Percentiles rank a stretch among this genome's conserved stretches.
Evolutionary conservation across 2,797 vertebrate species (phyloP).

Genomic region (Lateolabrax maculatus): DNA sequence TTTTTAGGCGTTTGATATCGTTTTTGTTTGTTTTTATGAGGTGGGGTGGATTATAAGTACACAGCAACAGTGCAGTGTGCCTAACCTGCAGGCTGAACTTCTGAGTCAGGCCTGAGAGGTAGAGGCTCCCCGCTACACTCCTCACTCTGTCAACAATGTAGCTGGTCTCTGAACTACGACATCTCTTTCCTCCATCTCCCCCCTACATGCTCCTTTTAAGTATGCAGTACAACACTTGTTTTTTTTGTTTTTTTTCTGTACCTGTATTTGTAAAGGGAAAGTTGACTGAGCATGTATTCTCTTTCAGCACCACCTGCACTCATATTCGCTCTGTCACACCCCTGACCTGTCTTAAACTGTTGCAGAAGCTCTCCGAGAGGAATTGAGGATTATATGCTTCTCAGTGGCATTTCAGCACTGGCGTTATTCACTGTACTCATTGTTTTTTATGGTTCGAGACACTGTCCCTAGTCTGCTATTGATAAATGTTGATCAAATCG

Average conservation of each 20-base stretch:
- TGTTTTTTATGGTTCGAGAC: neutral
- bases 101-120: slow-evolving; percentile 38
- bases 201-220: slow-evolving; percentile 13
- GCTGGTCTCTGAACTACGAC: slow-evolving; percentile 38
- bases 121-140: slow-evolving; percentile 28
- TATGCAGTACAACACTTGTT: slow-evolving; percentile 21
- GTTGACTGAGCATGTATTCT: slow-evolving; percentile 51
- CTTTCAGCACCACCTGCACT: slow-evolving; percentile 35
- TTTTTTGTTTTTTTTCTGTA: slow-evolving; percentile 28
- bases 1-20: slow-evolving; percentile 22
- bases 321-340: slow-evolving; percentile 32
- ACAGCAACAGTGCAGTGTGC: slow-evolving; percentile 19
- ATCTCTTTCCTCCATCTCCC: slow-evolving; percentile 20
- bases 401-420: slow-evolving; percentile 41
- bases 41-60: slow-evolving; percentile 22
- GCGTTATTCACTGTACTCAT: slow-evolving; percentile 2
- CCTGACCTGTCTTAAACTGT: slow-evolving; percentile 34
- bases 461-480: neutral
- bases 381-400: slow-evolving; percentile 44
- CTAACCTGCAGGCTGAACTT: slow-evolving; percentile 47
- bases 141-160: slow-evolving; percentile 38
- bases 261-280: slow-evolving; percentile 42
- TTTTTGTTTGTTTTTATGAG: slow-evolving; percentile 18
- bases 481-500: slow-evolving; percentile 18
- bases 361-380: slow-evolving; percentile 27